A percentile compares a stretch with the other conserved stretches of the same genome.
Conservation (phyloP, 2,113 vertebrate species). For the Hippocampus comes region DNA sequence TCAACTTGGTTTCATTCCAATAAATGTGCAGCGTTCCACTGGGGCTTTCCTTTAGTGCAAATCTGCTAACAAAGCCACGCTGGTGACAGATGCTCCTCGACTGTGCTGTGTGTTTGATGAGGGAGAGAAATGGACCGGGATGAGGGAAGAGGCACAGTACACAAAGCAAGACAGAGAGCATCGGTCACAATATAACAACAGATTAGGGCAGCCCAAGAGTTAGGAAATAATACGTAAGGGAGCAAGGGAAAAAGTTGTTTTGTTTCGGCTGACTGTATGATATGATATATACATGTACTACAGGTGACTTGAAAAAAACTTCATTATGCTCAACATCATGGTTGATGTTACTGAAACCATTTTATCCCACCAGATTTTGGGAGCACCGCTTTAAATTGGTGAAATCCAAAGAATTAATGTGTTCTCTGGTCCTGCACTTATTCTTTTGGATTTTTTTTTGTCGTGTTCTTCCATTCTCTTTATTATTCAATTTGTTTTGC, state of each 20-base stretch:
- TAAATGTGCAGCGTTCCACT: conserved; percentile 72
- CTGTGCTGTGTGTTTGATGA: conserved; percentile 39
- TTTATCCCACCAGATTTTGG: conserved; percentile 35
- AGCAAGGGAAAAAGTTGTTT: conserved; percentile 8
- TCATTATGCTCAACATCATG: conserved; percentile 51
- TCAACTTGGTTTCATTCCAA: conserved; percentile 66
- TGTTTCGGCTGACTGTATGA: conserved; percentile 23
- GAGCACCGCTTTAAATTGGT: conserved; percentile 25
- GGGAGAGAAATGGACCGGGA: conserved; percentile 35
- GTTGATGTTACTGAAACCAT: conserved; percentile 35
- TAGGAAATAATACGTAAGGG: not conserved
- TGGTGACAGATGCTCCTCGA: conserved; percentile 64
- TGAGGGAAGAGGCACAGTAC: conserved; percentile 13
- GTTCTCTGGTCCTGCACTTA: not conserved
- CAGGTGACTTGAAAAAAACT: conserved; percentile 51
- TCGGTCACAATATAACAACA: conserved; percentile 8
- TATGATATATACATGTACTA: conserved; percentile 46
- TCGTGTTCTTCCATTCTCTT: not conserved
- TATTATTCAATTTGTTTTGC: not conserved
- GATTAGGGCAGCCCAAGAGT: conserved; percentile 3
- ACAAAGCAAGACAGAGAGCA: conserved; percentile 1
- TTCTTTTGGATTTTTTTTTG: not conserved
- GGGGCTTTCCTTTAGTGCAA: conserved; percentile 60
- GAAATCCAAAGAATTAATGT: conserved; percentile 8
- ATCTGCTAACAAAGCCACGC: conserved; percentile 35